These are phyloP conservation scores for Pogonomyrmex californicus DNA, from an alignment of 1,140 invertebrate genomes.

Conservation along the genomic window DNA sequence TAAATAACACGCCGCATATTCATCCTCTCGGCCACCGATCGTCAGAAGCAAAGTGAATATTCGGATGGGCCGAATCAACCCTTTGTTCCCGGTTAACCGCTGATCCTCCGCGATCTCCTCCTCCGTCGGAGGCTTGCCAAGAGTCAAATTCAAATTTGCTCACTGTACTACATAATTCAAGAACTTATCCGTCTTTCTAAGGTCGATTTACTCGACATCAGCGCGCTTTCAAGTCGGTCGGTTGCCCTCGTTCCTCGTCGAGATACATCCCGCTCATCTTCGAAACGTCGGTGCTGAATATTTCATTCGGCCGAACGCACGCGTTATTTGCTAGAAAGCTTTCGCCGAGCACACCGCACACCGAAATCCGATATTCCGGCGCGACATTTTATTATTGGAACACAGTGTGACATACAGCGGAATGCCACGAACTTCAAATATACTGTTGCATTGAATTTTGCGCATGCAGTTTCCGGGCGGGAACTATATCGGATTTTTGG, in stretches of 20 bases:
- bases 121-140: conserved; percentile 1
- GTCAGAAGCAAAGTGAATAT: not conserved
- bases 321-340: conserved; percentile 30
- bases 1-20: not conserved
- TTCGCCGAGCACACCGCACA: not conserved
- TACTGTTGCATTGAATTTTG: not conserved
- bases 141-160: conserved; percentile 49
- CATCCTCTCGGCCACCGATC: not conserved
- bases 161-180: conserved; percentile 61
- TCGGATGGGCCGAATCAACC: conserved; percentile 5
- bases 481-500: conserved; percentile 1
- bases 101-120: conserved; percentile 1
- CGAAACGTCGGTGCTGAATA: conserved; percentile 45
- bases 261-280: conserved; percentile 27
- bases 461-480: not conserved
- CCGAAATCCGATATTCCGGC: conserved; percentile 39
- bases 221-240: conserved; percentile 37
- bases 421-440: not conserved
- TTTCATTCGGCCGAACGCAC: conserved; percentile 39
- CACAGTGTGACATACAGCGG: not conserved
- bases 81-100: conserved; percentile 17
- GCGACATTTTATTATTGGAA: conserved; percentile 32
- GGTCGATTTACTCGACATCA: conserved; percentile 50
- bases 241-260: not conserved
- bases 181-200: conserved; percentile 52